Percentiles rank a stretch among this genome's conserved stretches.
Conservation (phyloP, 2,888 invertebrate species). For the Sinhomidia bicolor region DNA sequence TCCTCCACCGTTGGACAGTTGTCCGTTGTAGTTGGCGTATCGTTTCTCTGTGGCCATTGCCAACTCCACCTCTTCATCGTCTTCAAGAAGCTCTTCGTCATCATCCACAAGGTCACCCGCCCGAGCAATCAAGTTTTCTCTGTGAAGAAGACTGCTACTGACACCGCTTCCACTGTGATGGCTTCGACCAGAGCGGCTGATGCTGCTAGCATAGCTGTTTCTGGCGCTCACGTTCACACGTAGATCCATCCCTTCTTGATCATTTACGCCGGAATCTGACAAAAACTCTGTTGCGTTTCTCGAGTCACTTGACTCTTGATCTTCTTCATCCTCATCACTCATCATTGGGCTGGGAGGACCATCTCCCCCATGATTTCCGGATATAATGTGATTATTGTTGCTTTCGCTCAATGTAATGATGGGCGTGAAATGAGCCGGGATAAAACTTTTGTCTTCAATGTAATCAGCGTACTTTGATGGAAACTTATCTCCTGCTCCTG, state of each 20-base stretch:
- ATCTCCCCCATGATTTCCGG: slow-evolving; percentile 69
- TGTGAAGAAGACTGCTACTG: slow-evolving; percentile 36
- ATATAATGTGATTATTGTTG: slow-evolving; percentile 76
- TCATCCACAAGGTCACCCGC: slow-evolving; percentile 68
- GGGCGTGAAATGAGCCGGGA: slow-evolving; percentile 78
- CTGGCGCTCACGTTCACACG: slow-evolving; percentile 76
- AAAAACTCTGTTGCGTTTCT: slow-evolving; percentile 75
- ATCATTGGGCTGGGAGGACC: slow-evolving; percentile 76
- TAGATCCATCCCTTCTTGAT: slow-evolving; percentile 79
- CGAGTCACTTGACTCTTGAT: slow-evolving; percentile 75
- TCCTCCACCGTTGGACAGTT: slow-evolving; percentile 60
- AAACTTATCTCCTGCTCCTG: slow-evolving; percentile 71
- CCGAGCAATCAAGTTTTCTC: slow-evolving; percentile 52
- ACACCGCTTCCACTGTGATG: slow-evolving; percentile 59
- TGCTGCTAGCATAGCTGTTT: slow-evolving; percentile 69
- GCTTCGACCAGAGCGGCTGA: slow-evolving; percentile 62
- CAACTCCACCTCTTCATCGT: slow-evolving; percentile 68
- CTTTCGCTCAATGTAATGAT: slow-evolving; percentile 80
- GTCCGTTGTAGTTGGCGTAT: slow-evolving; percentile 60
- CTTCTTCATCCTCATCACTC: slow-evolving; percentile 76
- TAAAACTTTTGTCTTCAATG: slow-evolving; percentile 76
- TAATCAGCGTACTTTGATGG: slow-evolving; percentile 71
- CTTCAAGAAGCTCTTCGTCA: slow-evolving; percentile 73
- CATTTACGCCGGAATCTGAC: slow-evolving; percentile 78
- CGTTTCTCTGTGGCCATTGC: slow-evolving; percentile 58